These are phyloP conservation scores for Drosophila macrospina DNA, from an alignment of 2,888 invertebrate species.

Conservation along the genomic window DNA sequence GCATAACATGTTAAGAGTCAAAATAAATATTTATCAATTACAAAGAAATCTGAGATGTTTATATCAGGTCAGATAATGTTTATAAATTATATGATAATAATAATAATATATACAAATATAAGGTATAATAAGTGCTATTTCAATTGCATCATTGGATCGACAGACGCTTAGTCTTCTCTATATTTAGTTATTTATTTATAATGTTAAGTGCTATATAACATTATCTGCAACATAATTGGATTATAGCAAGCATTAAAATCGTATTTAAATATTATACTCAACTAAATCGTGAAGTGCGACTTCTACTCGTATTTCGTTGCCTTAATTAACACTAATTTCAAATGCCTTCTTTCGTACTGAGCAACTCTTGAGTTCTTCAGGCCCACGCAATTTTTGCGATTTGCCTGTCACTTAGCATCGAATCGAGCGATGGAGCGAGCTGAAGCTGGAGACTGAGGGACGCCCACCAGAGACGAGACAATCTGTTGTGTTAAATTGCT, in stretches of 20 bases:
- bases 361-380: conserved; percentile 36
- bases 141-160: no score
- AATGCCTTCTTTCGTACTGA: conserved; percentile 18
- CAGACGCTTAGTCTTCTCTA: no score
- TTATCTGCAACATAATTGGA: no score
- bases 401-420: conserved; percentile 48
- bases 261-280: background rate
- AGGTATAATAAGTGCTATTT: no score
- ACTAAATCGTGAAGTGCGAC: conserved; percentile 13
- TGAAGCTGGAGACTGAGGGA: conserved; percentile 7
- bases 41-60: no score
- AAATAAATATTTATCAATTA: no score
- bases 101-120: no score
- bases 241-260: background rate
- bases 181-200: no score
- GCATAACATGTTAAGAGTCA: no score
- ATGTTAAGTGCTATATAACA: no score
- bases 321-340: conserved; percentile 41
- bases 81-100: no score
- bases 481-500: conserved; percentile 59
- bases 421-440: background rate
- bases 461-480: conserved; percentile 44
- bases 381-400: conserved; percentile 43
- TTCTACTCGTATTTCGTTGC: conserved; percentile 7
- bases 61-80: no score